A percentile compares a stretch with the other conserved stretches of the same genome.
Evolutionary conservation across 2,113 vertebrate genomes (phyloP).

Genomic region (Prionailurus bengalensis): DNA sequence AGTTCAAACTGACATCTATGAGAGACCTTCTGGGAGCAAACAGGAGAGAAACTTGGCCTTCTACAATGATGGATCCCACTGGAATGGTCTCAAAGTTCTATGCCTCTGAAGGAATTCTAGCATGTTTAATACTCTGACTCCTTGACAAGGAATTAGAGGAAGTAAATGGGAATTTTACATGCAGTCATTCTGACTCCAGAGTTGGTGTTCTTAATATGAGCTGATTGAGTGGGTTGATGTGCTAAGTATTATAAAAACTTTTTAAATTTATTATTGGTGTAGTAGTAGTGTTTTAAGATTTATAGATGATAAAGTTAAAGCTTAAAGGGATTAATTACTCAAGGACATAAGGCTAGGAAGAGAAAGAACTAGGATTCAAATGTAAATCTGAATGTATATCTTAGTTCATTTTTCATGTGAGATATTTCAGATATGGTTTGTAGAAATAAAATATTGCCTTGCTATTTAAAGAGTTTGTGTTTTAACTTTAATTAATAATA

Average conservation of each 20-base stretch:
- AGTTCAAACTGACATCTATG: not conserved
- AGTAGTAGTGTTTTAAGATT: not conserved
- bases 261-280: not conserved
- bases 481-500: not conserved
- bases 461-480: not conserved
- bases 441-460: not conserved
- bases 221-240: not conserved
- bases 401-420: not conserved
- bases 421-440: not conserved
- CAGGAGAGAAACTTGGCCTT: not conserved
- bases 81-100: not conserved
- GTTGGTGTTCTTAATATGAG: not conserved
- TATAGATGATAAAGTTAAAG: conserved; percentile 1
- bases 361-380: not conserved
- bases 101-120: not conserved
- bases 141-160: not conserved
- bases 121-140: not conserved
- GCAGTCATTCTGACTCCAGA: not conserved
- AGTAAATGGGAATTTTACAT: not conserved
- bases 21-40: not conserved
- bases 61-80: too few relatives aligned
- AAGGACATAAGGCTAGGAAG: not conserved
- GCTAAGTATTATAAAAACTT: not conserved
- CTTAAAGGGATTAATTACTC: not conserved
- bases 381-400: not conserved